Evolutionary conservation across 2,888 invertebrate genomes (phyloP), one percentile per base, ranked within the genome.

Genomic region (Acrobasis repandana): DNA sequence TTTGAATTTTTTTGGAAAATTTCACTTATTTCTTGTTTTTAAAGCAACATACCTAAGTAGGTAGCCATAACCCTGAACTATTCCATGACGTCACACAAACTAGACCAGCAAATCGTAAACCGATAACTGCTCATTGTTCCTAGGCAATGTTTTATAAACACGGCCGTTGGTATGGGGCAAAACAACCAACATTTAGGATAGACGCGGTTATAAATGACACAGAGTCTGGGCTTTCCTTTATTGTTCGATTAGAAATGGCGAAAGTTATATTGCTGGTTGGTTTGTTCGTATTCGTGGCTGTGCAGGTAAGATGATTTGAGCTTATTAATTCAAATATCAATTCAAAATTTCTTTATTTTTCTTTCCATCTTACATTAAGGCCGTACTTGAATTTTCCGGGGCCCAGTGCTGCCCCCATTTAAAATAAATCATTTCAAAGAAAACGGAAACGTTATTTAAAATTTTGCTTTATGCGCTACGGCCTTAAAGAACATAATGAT

Each of bases 101-200:
- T 54, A 54, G 54, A 38, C 18, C 54, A 54, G 38, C 38, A 43
- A 49, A 54, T 38, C 36, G 34, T 11, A 38, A 38, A 70, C 61
- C 81, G 82, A 84, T 83, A 84, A 82, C 54, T 38, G 38, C 16
- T 15, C 54, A 54, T 54, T 54, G 54, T 54, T 54, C 54, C 14
- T 54, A 57, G 54, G 57, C 67, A 59, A 67, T 86, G 85, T 85
- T 87, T 86, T 81, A 80, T 82, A 86, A 86, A 86, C 83, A 85
- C 62, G 28, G 67, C 71, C 71, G 70, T 79, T 82, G 78, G 75
- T 74, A 73, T 67, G 67, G 65, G 65, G 65, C 68, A 65, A 67
- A 73, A 71, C 74, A 78, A 73, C 73, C 67, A 73, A 72, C 85
- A 79, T 82, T 84, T 82, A 79, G 76, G 72, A 75, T 73, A 65